Percentiles rank a stretch among this genome's conserved stretches.
phyloP scores from a whole-genome alignment of 2,797 vertebrate species.

The Taeniopygia guttata region DNA sequence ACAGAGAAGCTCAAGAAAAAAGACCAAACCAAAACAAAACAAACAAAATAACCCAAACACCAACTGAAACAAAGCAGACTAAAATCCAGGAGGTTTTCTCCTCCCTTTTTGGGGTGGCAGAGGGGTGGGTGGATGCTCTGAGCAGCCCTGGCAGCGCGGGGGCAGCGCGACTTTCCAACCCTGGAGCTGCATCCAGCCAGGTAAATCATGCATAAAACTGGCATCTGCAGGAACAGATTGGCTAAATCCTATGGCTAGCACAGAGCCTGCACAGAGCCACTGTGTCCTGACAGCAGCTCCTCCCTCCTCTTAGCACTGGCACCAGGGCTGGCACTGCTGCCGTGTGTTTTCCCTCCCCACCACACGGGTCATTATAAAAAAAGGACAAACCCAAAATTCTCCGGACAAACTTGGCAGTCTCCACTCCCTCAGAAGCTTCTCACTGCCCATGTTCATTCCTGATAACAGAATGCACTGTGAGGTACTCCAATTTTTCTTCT shows the following conservation, averaged over 20 bases:
- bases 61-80: background rate
- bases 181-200: background rate
- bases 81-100: background rate
- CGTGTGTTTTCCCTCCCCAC: accelerated
- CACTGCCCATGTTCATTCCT: background rate
- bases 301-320: background rate
- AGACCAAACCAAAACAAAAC: accelerated
- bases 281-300: accelerated
- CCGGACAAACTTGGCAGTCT: background rate
- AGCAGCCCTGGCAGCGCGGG: background rate
- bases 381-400: background rate
- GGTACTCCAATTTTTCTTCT: background rate
- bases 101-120: background rate
- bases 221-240: conserved; percentile 64
- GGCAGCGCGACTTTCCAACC: accelerated
- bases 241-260: conserved; percentile 26
- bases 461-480: background rate
- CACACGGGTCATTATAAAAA: background rate
- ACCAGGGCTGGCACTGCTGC: background rate
- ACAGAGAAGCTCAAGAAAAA: background rate
- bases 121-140: background rate
- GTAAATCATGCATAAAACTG: conserved; percentile 55
- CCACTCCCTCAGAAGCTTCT: background rate
- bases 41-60: accelerated
- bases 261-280: background rate